A percentile compares a stretch with the other conserved stretches of the same genome.
Conservation (phyloP, 2,888 invertebrate genomes). For the Drosophila infuscata region DNA sequence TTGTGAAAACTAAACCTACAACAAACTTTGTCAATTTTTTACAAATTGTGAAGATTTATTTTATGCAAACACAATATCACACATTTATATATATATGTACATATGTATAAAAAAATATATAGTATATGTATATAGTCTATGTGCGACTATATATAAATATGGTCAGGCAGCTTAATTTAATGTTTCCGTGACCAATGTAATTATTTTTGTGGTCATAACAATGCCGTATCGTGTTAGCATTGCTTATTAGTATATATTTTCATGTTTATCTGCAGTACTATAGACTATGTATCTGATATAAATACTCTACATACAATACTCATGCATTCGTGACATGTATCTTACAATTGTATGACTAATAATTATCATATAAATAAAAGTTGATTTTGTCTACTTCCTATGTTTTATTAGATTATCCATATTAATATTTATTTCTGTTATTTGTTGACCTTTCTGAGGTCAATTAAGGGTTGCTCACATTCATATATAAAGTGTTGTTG, state of each 20-base stretch:
- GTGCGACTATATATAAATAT: conserved; percentile 5
- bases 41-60: conserved; percentile 2
- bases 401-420: conserved; percentile 2
- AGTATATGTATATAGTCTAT: background rate
- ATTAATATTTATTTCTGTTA: background rate
- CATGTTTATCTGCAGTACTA: conserved; percentile 11
- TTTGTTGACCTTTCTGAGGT: background rate
- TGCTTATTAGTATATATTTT: conserved; percentile 5
- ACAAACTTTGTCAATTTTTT: conserved; percentile 18
- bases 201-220: conserved; percentile 62
- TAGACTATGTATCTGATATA: conserved; percentile 18
- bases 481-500: background rate
- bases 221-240: conserved; percentile 33
- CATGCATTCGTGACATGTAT: background rate
- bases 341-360: conserved; percentile 19
- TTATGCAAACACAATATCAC: conserved; percentile 11
- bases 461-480: background rate
- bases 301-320: background rate
- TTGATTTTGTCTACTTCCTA: conserved; percentile 27
- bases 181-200: conserved; percentile 80
- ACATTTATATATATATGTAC: too few species aligned
- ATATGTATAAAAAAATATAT: conserved; percentile 22
- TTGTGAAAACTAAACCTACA: conserved; percentile 7
- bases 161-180: conserved; percentile 68
- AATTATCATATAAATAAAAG: conserved; percentile 41